A percentile compares a stretch with the other conserved stretches of the same genome.
phyloP scores from a whole-genome alignment of 1,140 invertebrate species.

The Triops longicaudatus region DNA sequence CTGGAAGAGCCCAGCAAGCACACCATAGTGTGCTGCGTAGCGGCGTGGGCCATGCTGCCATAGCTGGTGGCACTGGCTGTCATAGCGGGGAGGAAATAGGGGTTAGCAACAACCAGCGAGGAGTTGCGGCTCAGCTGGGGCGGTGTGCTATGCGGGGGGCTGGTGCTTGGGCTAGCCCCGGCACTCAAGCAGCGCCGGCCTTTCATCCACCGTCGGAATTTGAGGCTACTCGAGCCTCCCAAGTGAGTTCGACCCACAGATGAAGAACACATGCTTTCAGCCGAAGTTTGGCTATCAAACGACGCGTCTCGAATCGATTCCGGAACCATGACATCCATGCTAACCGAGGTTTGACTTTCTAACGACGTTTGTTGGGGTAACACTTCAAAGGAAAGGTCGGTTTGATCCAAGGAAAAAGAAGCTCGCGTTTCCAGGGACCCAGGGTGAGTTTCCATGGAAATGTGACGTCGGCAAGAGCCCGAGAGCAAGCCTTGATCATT shows the following conservation, averaged over 20 bases:
- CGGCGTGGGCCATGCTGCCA: conserved; percentile 45
- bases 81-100: conserved; percentile 35
- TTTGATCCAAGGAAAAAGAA: conserved; percentile 22
- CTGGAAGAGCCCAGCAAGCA: conserved; percentile 41
- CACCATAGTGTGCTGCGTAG: conserved; percentile 36
- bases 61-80: neutral
- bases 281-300: conserved; percentile 28
- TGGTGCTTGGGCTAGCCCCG: conserved; percentile 63
- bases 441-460: conserved; percentile 25
- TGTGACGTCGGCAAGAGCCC: conserved; percentile 32
- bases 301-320: conserved; percentile 25
- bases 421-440: conserved; percentile 26
- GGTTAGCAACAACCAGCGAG: conserved; percentile 37
- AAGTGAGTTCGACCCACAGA: neutral
- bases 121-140: conserved; percentile 42
- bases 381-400: conserved; percentile 4
- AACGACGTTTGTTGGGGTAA: conserved; percentile 23
- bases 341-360: conserved; percentile 27
- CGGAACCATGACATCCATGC: conserved; percentile 25
- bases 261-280: conserved; percentile 27
- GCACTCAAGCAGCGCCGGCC: conserved; percentile 45
- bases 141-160: conserved; percentile 38
- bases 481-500: conserved; percentile 38
- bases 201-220: conserved; percentile 34
- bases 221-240: conserved; percentile 18